phyloP scores from a whole-genome alignment of 2,888 invertebrate genomes.

The Macrophya alboannulata region DNA sequence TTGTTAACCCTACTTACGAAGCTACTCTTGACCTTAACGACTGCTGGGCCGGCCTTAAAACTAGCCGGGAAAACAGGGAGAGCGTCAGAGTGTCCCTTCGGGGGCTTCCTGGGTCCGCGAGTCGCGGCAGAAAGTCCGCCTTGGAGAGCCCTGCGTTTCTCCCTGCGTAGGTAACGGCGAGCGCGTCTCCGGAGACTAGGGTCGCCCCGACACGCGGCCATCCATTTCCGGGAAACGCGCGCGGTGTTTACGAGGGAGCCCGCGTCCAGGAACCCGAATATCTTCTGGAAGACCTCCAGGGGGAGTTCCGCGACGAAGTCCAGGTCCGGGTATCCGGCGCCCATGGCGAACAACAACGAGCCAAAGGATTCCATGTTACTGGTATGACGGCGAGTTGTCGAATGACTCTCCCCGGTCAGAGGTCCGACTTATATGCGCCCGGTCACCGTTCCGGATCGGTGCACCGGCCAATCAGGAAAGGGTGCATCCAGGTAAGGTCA shows the following conservation, averaged over 20 bases:
- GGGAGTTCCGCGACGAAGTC: slow-evolving; percentile 57
- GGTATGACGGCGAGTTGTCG: slow-evolving; percentile 24
- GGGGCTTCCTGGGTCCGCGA: not conserved
- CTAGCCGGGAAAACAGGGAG: not conserved
- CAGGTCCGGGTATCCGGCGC: slow-evolving; percentile 39
- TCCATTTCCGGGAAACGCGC: slow-evolving; percentile 53
- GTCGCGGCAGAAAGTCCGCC: not conserved
- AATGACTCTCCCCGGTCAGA: slow-evolving; percentile 31
- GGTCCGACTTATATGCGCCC: slow-evolving; percentile 23
- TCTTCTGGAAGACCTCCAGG: slow-evolving; percentile 57
- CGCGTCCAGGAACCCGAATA: slow-evolving; percentile 56
- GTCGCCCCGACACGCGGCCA: slow-evolving; percentile 52
- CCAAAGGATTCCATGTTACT: slow-evolving; percentile 48
- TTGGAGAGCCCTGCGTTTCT: slow-evolving; percentile 34
- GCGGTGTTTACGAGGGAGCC: slow-evolving; percentile 55
- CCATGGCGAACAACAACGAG: slow-evolving; percentile 50
- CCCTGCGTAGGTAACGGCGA: slow-evolving; percentile 51
- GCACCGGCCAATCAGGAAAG: slow-evolving; percentile 29
- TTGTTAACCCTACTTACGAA: slow-evolving; percentile 23
- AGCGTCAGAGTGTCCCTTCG: not conserved
- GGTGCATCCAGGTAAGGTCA: not conserved
- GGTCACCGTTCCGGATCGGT: slow-evolving; percentile 37
- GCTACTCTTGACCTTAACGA: not conserved
- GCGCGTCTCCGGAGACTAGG: slow-evolving; percentile 48
- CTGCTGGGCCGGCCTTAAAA: not conserved